Conservation (phyloP, 2,888 invertebrate genomes). For the Heliconius aoede region DNA sequence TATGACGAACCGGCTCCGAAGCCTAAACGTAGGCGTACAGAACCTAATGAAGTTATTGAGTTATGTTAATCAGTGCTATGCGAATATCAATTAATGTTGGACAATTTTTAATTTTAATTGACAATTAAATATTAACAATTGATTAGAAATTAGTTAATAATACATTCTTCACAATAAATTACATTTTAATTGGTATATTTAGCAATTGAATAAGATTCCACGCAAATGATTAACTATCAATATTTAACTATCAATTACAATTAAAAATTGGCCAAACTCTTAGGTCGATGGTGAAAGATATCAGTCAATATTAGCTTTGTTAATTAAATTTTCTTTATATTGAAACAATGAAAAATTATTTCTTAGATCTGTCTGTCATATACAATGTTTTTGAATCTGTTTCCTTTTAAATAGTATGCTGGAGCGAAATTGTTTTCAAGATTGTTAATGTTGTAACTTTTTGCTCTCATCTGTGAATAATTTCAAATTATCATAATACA, state of each 20-base stretch:
- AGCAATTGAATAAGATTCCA: too few species aligned
- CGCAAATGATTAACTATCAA: too few species aligned
- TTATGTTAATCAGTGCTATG: constrained; percentile 62
- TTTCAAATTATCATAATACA: neutral
- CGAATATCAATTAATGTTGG: constrained; percentile 3
- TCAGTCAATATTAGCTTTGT: constrained; percentile 22
- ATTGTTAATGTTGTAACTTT: neutral
- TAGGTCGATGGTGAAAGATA: neutral
- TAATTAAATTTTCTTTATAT: constrained; percentile 21
- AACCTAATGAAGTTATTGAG: constrained; percentile 67
- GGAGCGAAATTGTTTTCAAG: neutral
- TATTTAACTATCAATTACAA: neutral
- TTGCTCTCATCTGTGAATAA: neutral
- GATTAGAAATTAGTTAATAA: too few species aligned
- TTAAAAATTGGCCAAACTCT: neutral
- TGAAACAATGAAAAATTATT: constrained; percentile 5
- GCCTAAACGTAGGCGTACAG: constrained; percentile 74
- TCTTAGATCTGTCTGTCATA: neutral
- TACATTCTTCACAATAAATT: too few species aligned
- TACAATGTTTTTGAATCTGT: neutral
- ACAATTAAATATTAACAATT: neutral
- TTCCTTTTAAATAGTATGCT: neutral
- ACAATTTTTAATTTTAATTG: neutral
- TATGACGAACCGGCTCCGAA: constrained; percentile 68
- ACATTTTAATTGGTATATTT: too few species aligned